Base-by-base conservation (phyloP, 2,888 invertebrate species). In the Eupithecia exiguata region DNA sequence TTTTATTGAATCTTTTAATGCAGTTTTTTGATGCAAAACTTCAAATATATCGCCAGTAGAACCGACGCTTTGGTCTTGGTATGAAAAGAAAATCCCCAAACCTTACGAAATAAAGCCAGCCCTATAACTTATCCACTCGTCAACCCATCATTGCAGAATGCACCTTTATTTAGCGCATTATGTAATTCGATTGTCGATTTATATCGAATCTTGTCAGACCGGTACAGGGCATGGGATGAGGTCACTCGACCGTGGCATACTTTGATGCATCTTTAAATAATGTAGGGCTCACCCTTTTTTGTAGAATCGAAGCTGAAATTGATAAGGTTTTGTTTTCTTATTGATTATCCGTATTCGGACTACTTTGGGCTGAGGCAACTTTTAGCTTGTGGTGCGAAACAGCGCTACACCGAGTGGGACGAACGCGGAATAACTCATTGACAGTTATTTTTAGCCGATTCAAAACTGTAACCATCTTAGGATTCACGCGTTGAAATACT, bases 201-300 rank as follows among this genome's bases (percentile, higher is more conserved):
- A 61, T 61, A 69, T 62, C 72, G 75, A 53, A 58, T 85, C 88
- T 84, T 75, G 87, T 86, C 68, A 5, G 67, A 89, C 88, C 86
- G 86, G 87, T 87, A 78, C 81, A 84, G 83, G 81, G 83, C 82
- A 81, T 83, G 84, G 82, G 84, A 30, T 88, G 82, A 82, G 78
- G 86, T 88, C 87, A 87, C 77, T n/a, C 78, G 88, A 80, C 91
- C 91, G 49, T 91, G 91, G 83, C 91, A 87, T 77, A 83, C 82
- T 81, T 87, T 74, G 78, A 82, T 9, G 35, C 70, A 74, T 70
- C 74, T 68, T 69, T 67, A 69, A 68, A 70, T 70, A 38, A 43
- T 43, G 43, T 43, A 21, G 43, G 18, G 62, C 12, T 9, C 30
- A n/a, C 36, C 65, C 21, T 38, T 38, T 21, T 65, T 65, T 65